Percentiles rank a stretch among this genome's conserved stretches.
These are phyloP conservation scores for Rugalucina vietnamica DNA, from an alignment of 2,888 invertebrate species.

Conservation along the genomic window DNA sequence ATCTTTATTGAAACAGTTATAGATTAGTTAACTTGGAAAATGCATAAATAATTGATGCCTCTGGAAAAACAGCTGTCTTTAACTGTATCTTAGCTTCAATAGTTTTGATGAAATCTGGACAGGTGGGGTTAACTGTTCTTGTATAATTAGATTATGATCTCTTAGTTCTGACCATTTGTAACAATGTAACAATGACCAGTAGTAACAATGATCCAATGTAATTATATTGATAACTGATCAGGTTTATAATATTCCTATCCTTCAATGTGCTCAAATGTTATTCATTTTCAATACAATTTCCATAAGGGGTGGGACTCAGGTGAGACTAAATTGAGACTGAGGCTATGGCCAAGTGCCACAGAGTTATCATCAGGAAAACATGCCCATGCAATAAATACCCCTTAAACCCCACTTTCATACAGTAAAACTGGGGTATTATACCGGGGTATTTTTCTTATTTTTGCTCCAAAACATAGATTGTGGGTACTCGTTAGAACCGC, in stretches of 20 bases:
- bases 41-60: slow-evolving; percentile 52
- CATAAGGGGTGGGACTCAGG: too few relatives aligned
- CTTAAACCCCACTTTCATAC: too few relatives aligned
- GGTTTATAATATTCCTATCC: not conserved
- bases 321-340: too few relatives aligned
- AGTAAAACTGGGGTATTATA: too few relatives aligned
- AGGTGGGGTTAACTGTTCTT: not conserved
- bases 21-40: slow-evolving; percentile 54
- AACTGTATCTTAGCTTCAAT: slow-evolving; percentile 1
- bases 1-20: slow-evolving; percentile 43
- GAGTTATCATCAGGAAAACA: too few relatives aligned
- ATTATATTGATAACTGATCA: not conserved
- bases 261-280: not conserved
- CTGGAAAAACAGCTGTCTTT: slow-evolving; percentile 8
- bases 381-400: too few relatives aligned
- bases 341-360: too few relatives aligned
- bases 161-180: slow-evolving; percentile 2
- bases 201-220: not conserved
- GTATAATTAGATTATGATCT: not conserved
- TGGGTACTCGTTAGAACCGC: too few relatives aligned
- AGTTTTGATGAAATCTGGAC: not conserved
- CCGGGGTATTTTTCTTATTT: too few relatives aligned
- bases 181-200: too few relatives aligned
- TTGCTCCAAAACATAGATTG: too few relatives aligned
- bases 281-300: too few relatives aligned